These are phyloP conservation scores for Eueremaeus valkanovi DNA, from an alignment of 2,888 invertebrate species.

Conservation along the genomic window DNA sequence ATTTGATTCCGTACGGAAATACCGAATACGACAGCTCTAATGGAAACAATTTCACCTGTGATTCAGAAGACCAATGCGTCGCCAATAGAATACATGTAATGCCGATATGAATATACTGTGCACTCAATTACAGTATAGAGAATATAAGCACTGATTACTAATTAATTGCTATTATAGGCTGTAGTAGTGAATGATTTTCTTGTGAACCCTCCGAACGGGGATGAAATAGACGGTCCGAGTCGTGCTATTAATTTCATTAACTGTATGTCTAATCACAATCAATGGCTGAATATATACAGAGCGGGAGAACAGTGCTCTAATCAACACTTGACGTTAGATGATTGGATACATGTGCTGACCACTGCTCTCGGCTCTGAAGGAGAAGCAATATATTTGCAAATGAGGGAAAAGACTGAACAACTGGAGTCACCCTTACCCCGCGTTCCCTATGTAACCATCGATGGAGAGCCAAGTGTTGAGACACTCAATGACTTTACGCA, in stretches of 20 bases:
- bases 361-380: neutral
- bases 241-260: conserved; percentile 33
- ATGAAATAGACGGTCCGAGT: conserved; percentile 29
- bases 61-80: neutral
- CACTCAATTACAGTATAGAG: too few species aligned
- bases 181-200: conserved; percentile 31
- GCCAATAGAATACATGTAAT: conserved; percentile 29
- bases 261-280: neutral
- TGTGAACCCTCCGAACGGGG: conserved; percentile 17
- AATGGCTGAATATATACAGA: conserved; percentile 12
- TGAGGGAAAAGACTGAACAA: conserved; percentile 9
- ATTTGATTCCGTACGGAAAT: conserved; percentile 38
- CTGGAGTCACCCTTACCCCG: neutral
- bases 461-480: conserved; percentile 14
- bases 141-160: neutral
- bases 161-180: conserved; percentile 6
- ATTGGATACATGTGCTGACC: conserved; percentile 3
- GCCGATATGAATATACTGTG: too few species aligned
- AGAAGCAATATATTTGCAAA: neutral
- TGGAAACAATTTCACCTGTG: neutral
- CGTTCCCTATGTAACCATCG: conserved; percentile 23
- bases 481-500: neutral
- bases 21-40: neutral
- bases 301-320: conserved; percentile 34
- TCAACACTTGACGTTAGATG: neutral